These are phyloP conservation scores for Bombus superbus DNA, from an alignment of 1,140 invertebrate genomes.

Conservation along the genomic window DNA sequence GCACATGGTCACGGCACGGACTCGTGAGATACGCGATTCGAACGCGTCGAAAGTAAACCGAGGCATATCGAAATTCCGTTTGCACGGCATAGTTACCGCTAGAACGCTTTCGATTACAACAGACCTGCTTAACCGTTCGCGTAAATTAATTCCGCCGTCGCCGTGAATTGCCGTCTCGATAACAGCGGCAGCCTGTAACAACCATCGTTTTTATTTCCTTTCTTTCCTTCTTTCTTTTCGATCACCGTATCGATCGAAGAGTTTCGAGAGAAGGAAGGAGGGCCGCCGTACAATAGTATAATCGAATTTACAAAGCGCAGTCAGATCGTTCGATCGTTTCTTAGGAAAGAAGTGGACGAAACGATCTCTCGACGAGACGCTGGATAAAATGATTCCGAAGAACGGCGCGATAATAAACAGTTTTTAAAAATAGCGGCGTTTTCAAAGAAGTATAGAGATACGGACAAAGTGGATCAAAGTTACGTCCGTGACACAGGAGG, in stretches of 20 bases:
- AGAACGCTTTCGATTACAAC: conserved; percentile 28
- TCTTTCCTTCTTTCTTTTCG: too few relatives aligned
- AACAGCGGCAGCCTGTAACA: neutral
- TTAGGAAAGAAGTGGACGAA: too few relatives aligned
- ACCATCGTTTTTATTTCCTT: too few relatives aligned
- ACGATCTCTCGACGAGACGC: too few relatives aligned
- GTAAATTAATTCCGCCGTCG: neutral
- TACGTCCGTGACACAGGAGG: conserved; percentile 16
- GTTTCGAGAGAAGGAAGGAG: too few relatives aligned
- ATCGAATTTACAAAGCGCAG: too few relatives aligned
- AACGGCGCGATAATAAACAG: neutral
- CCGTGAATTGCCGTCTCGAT: conserved; percentile 5
- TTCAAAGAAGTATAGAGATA: neutral
- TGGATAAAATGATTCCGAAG: neutral
- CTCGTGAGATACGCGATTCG: neutral
- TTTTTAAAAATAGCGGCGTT: too few relatives aligned
- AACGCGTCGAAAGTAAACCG: conserved; percentile 21
- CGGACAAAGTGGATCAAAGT: conserved; percentile 20
- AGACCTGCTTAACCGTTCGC: neutral
- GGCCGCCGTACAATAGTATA: too few relatives aligned
- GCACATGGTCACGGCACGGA: neutral
- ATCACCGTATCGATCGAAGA: too few relatives aligned
- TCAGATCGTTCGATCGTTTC: too few relatives aligned
- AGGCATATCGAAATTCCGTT: conserved; percentile 42
- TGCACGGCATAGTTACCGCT: neutral